Evolutionary conservation across 1,140 invertebrate genomes (phyloP).

Genomic region (Papilio aristodemus): DNA sequence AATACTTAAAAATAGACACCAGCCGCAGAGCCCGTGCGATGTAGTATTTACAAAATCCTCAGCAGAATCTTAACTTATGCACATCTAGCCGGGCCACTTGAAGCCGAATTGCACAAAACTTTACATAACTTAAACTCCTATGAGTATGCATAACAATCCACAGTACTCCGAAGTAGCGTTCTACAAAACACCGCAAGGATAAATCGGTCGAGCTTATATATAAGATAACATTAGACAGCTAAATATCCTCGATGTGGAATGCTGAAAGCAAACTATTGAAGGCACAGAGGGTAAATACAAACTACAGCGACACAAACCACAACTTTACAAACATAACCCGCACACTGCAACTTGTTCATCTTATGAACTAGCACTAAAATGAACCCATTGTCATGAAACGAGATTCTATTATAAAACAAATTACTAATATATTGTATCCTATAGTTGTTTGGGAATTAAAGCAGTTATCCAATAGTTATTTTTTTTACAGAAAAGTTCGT

Average conservation of each 20-base stretch:
- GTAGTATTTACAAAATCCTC: constrained; percentile 36
- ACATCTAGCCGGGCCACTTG: constrained; percentile 20
- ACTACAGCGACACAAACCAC: constrained; percentile 64
- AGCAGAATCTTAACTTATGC: constrained; percentile 22
- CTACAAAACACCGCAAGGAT: constrained; percentile 5
- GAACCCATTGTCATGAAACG: constrained; percentile 29
- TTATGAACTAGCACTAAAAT: constrained; percentile 16
- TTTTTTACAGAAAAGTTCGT: constrained; percentile 71
- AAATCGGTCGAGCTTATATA: constrained; percentile 15
- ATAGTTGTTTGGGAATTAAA: constrained; percentile 25
- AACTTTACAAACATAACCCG: constrained; percentile 21
- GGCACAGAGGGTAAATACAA: constrained; percentile 70
- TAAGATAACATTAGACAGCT: constrained; percentile 32
- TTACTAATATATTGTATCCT: constrained; percentile 21
- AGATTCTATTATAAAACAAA: constrained; percentile 32
- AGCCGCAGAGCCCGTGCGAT: background rate
- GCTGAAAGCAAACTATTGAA: constrained; percentile 71
- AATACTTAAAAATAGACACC: constrained; percentile 1
- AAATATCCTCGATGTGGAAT: constrained; percentile 50
- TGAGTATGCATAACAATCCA: constrained; percentile 30
- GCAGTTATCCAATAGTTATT: constrained; percentile 36
- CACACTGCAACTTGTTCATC: constrained; percentile 35
- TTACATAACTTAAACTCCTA: constrained; percentile 23
- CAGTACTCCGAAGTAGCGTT: constrained; percentile 16
- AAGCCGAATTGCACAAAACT: constrained; percentile 38